Conservation (phyloP, 2,888 invertebrate species). For the Mycalesis mineus region DNA sequence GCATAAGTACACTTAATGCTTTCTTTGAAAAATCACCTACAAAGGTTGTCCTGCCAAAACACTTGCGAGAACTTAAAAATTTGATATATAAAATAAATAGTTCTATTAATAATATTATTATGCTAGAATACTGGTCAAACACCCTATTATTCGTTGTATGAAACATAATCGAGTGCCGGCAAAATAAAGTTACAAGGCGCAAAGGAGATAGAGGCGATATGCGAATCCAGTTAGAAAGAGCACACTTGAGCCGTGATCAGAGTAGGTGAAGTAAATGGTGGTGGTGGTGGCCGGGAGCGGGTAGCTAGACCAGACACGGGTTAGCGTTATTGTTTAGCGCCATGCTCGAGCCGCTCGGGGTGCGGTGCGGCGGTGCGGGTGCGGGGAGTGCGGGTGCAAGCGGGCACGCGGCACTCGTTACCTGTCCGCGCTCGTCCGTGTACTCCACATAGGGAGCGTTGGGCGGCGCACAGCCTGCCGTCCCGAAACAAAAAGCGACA, state of each 20-base stretch:
- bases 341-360: conserved; percentile 35
- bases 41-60: no score
- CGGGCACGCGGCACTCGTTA: conserved; percentile 79
- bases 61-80: no score
- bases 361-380: conserved; percentile 3
- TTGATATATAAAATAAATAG: no score
- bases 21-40: no score
- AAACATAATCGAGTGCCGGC: conserved; percentile 20
- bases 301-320: conserved; percentile 8
- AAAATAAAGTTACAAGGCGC: conserved; percentile 24
- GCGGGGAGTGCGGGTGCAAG: conserved; percentile 25
- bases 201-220: conserved; percentile 49
- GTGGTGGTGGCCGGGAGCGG: conserved; percentile 12
- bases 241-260: conserved; percentile 31
- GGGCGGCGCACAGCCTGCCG: conserved; percentile 84
- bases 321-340: conserved; percentile 43
- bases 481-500: conserved; percentile 73
- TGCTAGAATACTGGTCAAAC: conserved; percentile 1
- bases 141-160: conserved; percentile 7
- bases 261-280: conserved; percentile 17
- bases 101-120: no score
- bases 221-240: conserved; percentile 40
- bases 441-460: conserved; percentile 96
- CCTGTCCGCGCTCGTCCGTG: conserved; percentile 97
- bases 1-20: no score